phyloP scores from a whole-genome alignment of 2,113 vertebrate species.

The Osmerus mordax region DNA sequence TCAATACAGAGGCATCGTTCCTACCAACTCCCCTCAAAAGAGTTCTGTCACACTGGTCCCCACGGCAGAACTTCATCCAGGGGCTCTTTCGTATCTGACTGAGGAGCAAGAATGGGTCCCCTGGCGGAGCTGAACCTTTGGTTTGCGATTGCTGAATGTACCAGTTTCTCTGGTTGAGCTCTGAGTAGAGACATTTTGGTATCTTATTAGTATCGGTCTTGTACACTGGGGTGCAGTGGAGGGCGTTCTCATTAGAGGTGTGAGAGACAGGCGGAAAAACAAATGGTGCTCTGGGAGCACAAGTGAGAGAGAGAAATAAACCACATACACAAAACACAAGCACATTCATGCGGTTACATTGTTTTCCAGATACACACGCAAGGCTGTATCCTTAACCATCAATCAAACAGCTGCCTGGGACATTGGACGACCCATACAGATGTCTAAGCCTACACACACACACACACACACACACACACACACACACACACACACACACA shows the following conservation, averaged over 20 bases:
- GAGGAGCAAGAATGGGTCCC: background rate
- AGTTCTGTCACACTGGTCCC: background rate
- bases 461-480: background rate
- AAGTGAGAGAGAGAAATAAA: too few relatives aligned
- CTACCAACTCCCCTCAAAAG: background rate
- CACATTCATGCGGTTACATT: too few relatives aligned
- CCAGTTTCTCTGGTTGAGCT: too few relatives aligned
- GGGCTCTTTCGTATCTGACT: background rate
- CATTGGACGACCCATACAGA: background rate
- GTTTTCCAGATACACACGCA: too few relatives aligned
- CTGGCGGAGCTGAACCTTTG: background rate
- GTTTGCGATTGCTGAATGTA: too few relatives aligned
- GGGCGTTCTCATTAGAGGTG: too few relatives aligned
- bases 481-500: background rate
- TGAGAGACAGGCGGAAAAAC: too few relatives aligned
- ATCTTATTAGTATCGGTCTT: background rate
- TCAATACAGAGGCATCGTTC: background rate
- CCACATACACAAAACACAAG: too few relatives aligned
- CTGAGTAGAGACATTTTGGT: background rate
- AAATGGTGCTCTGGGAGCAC: too few relatives aligned
- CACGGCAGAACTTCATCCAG: background rate
- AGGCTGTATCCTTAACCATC: too few relatives aligned
- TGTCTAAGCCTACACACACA: background rate
- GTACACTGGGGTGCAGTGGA: too few relatives aligned
- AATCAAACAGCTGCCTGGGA: too few relatives aligned